Evolutionary conservation across 2,888 invertebrate genomes (phyloP), one percentile per base, ranked within the genome.

Genomic region (Lycia hirtaria): DNA sequence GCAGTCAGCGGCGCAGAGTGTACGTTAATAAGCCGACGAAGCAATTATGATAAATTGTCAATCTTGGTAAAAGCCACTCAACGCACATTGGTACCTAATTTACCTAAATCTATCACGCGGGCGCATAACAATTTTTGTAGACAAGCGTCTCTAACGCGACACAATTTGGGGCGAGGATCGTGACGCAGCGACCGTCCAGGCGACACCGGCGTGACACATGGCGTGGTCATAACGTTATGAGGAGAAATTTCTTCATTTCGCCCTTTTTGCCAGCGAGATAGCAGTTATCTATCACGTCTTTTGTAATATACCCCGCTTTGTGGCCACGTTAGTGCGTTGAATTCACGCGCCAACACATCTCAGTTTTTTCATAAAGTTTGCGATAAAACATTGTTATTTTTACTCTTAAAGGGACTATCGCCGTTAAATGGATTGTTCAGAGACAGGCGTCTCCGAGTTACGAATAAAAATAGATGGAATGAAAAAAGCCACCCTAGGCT

Each of bases 171-270:
- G 40, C 41, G 30, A 76, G 76, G 70, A 76, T 75, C 75, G 64
- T 83, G 82, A 81, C 78, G 75, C 76, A 76, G 55, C 71, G 68
- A 20, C 17, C 20, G 68, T 68, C 68, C 69, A 64, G 64, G 68
- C 72, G 68, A 47, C 45, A 22, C 44, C 20, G 56, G 66, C 72
- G 78, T 81, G 84, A 85, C 83, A 81, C 75, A 80, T 81, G 81
- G 80, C 79, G 64, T 69, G 76, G 74, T 77, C 76, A 76, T 83
- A 80, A 82, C 74, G 75, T 78, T 83, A 79, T 80, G 79, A 81
- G 75, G 75, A 76, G 76, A 79, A 80, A 81, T 80, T 78, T 78
- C 81, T 83, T 82, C 80, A 81, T 81, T 78, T 75, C 65, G 76
- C 75, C 79, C 76, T 78, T 80, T 82, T 80, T 80, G 74, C 78